Evolutionary conservation across 2,113 vertebrate genomes (phyloP), one percentile per base, ranked within the genome.

Genomic region (Hippoglossus stenolepis): DNA sequence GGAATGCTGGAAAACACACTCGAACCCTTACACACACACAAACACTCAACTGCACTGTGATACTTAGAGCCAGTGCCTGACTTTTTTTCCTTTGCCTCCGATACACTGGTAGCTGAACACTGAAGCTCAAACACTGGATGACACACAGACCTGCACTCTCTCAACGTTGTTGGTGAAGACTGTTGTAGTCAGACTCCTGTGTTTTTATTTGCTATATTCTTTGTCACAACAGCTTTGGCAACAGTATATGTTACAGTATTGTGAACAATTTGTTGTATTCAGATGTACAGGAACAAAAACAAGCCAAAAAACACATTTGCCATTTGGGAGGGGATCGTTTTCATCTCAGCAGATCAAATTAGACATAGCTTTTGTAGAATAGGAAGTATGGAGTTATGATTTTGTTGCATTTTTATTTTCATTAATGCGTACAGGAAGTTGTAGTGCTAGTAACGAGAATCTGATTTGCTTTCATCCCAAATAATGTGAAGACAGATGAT

Each of bases 1-100:
- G 63, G 68, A 79, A 90, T 83, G 85, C 88, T 92, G 88, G 87
- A 87, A 83, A 73, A 83, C 56, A 24, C 53, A 65, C 61, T 20
- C 4, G 2, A 51, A 75, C 56, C 26, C 71, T 58, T 18, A 70
- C 58, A 72, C 20, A 80, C 43, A 40, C 20, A 58, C 35, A 31
- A 5, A 28, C 24, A 17, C 3, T 65, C 31, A 66, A 15, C 71
- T 79, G 38, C 73, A 73, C 80, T 88, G 75, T 81, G 79, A 86
- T 58, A 63, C 56, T 70, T 47, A 40, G 65, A 82, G 69, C 64
- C 56, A 54, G 62, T 14, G 24, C 76, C 83, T 71, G 75, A 80
- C 54, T 62, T 35, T n/a, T 38, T 21, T 38, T 40, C 6, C 35
- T 73, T 71, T 57, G 63, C 38, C 65, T 65, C 79, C 76, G 45